Base-by-base conservation (phyloP, 92 coral and sea anemone species). In the Diadumene lineata region DNA sequence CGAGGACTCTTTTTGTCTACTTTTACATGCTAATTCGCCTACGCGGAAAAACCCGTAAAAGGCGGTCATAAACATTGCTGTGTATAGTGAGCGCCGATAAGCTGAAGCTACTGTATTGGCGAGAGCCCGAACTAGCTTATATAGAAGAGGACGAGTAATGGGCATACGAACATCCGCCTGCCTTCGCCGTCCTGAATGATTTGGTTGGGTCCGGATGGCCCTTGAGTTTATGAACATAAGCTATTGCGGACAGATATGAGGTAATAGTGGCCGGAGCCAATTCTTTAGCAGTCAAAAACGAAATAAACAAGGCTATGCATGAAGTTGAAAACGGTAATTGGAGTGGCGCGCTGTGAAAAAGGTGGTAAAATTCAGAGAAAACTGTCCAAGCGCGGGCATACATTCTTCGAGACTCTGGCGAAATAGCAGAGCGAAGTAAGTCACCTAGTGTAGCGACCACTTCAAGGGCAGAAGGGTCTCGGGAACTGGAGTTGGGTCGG, bases 151-250 rank as follows among this genome's bases (percentile, higher is more conserved):
- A 24, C 68, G 76, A 2, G 82, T 31, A 19, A 78, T 78, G 31
- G 82, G 82, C 55, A 78, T 18, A 16, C 76, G 65, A 61, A 78
- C 33, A 63, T 78, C 76, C 24, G 75, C 82, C 56, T 78, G 76
- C 48, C 82, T 31, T 19, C 68, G 75, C 25, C 76, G 82, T 31
- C 82, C 75, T 27, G 68, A 76, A 76, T 27, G 81, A 13, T 76
- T 64, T 24, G 6, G 81, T 46, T 0, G 73, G 73, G 22, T 76
- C 81, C 1, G 10, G 23, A 7, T 31, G 34, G 2, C 78, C 48
- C 10, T 55, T 25, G 18, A 73, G 2, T 28, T 58, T 56, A 51
- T 73, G 78, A 6, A 56, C 78, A 31, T 73, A 68, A 22, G 51
- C 31, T 11, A 68, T 68, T 29, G 73, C 73, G 19, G 73, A 68